A percentile compares a stretch with the other conserved stretches of the same genome.
Conservation (phyloP, 2,797 vertebrate genomes). For the Discoglossus pictus region DNA sequence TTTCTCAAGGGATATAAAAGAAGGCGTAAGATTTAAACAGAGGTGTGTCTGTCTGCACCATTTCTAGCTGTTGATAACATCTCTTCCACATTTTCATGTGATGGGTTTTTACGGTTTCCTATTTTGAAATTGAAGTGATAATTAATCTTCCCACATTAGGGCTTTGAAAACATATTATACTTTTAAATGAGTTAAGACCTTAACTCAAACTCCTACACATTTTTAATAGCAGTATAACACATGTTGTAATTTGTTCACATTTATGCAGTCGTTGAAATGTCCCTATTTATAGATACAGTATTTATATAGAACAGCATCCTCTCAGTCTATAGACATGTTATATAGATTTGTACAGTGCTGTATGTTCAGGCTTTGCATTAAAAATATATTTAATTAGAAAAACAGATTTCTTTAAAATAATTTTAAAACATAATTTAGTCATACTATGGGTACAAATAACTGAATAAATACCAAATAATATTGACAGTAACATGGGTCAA, state of each 20-base stretch:
- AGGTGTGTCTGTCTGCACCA: no score
- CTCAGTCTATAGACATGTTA: neutral
- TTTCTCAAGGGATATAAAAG: no score
- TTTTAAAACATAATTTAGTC: no score
- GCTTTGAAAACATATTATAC: conserved; percentile 73
- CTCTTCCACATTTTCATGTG: conserved; percentile 70
- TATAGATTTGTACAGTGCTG: no score
- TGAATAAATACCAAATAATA: no score
- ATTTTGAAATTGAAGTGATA: conserved; percentile 84
- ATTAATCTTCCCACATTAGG: conserved; percentile 85
- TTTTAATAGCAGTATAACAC: conserved; percentile 61
- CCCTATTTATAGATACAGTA: conserved; percentile 11
- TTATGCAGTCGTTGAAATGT: conserved; percentile 11
- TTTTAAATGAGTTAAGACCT: conserved; percentile 74
- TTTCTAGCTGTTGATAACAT: conserved; percentile 64
- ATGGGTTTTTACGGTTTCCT: conserved; percentile 72
- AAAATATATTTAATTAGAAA: no score
- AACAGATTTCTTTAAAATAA: no score
- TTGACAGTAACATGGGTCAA: no score
- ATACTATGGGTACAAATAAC: no score
- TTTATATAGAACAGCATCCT: neutral
- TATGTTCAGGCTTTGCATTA: no score
- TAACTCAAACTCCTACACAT: conserved; percentile 64
- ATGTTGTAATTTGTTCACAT: conserved; percentile 55
- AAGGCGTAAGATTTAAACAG: no score